These are phyloP conservation scores for Mionectes olivaceus DNA, from an alignment of 2,797 vertebrate species.

Conservation along the genomic window DNA sequence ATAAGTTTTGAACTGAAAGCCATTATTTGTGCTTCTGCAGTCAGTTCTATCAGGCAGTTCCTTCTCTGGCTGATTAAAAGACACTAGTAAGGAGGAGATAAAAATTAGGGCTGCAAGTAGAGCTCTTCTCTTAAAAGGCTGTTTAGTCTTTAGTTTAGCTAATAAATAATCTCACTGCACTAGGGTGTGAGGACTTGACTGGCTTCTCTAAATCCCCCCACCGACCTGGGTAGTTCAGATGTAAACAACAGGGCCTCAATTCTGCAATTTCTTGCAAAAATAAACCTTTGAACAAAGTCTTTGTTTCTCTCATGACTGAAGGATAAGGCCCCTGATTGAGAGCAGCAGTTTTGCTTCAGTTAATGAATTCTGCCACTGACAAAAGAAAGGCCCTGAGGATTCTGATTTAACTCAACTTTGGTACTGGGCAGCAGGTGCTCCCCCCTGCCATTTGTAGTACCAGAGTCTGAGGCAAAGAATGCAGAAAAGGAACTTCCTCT, in stretches of 20 bases:
- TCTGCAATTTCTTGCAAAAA: slow-evolving; percentile 1
- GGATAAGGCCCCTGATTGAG: not conserved
- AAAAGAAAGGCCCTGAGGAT: slow-evolving; percentile 47
- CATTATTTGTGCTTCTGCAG: slow-evolving; percentile 11
- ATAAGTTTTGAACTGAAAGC: not conserved
- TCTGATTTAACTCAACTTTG: slow-evolving; percentile 30
- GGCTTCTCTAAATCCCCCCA: slow-evolving; percentile 2
- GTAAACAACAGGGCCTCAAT: slow-evolving; percentile 18
- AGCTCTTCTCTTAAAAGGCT: slow-evolving; percentile 11
- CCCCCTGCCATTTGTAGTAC: not conserved
- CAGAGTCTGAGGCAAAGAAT: not conserved
- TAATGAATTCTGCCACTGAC: not conserved
- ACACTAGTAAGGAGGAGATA: not conserved
- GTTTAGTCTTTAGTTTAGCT: slow-evolving; percentile 35
- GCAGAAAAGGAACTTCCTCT: not conserved
- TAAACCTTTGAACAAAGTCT: not conserved
- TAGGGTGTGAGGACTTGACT: slow-evolving; percentile 11
- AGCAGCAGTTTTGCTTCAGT: slow-evolving; percentile 35
- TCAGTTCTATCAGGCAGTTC: not conserved
- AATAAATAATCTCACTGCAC: slow-evolving; percentile 71
- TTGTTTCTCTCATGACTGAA: not conserved
- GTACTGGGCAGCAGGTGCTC: not conserved
- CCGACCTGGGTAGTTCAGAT: not conserved
- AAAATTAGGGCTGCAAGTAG: slow-evolving; percentile 4
- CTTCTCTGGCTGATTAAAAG: slow-evolving; percentile 3